phyloP scores from a whole-genome alignment of 2,113 vertebrate species.

The Hypanus sabinus region DNA sequence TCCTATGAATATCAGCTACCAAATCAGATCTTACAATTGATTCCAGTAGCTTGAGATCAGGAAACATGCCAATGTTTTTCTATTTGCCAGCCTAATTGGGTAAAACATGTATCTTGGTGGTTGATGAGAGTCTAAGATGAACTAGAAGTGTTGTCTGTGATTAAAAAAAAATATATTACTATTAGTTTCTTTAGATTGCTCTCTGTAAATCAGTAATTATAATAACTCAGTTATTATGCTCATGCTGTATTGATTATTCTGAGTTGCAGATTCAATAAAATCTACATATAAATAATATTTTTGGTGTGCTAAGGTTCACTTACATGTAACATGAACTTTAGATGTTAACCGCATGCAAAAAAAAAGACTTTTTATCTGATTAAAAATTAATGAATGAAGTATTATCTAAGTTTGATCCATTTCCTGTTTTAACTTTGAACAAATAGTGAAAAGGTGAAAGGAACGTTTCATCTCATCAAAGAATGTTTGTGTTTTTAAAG shows the following conservation, averaged over 20 bases:
- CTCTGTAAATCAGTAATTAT: not conserved
- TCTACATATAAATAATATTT: not conserved
- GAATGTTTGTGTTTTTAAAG: constrained; percentile 37
- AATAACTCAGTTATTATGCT: not conserved
- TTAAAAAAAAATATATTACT: not conserved
- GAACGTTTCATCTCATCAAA: constrained; percentile 35
- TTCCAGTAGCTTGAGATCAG: not conserved
- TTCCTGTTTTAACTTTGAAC: constrained; percentile 38
- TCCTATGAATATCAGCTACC: not conserved
- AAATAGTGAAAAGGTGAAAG: constrained; percentile 38
- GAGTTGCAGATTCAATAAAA: not conserved
- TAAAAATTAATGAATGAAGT: constrained; percentile 34
- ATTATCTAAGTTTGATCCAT: constrained; percentile 37
- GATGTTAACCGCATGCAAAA: constrained; percentile 6
- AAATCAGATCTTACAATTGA: not conserved
- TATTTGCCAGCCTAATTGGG: not conserved
- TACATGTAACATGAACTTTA: constrained; percentile 32
- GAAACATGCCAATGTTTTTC: not conserved
- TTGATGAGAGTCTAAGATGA: not conserved
- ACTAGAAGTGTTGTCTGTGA: not conserved
- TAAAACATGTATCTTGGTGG: not conserved
- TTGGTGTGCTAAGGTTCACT: not conserved
- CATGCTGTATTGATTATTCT: not conserved
- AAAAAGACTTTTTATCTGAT: constrained; percentile 25
- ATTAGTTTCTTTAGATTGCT: not conserved